Conservation (phyloP, 2,797 vertebrate species). For the Melanotaenia parkinsoni region DNA sequence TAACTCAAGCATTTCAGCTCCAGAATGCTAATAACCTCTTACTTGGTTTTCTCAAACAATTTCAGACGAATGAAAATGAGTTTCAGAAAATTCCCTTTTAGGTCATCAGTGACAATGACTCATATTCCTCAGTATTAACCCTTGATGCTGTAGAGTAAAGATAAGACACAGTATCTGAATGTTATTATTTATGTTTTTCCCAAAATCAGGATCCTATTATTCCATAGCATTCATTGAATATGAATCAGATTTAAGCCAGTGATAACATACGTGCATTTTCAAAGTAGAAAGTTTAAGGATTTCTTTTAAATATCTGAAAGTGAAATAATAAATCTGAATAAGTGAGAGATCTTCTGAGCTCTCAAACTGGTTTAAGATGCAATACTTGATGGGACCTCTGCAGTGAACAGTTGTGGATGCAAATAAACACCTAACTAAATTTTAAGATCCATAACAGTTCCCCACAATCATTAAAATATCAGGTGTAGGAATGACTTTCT, state of each 20-base stretch:
- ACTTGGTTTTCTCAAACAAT: slow-evolving; percentile 66
- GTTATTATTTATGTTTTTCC: slow-evolving; percentile 19
- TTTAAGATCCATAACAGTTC: not conserved
- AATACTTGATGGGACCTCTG: not conserved
- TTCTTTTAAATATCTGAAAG: not conserved
- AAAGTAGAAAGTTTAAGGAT: too few relatives aligned
- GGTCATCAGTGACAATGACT: slow-evolving; percentile 42
- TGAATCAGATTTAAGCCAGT: slow-evolving; percentile 20
- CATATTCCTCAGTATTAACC: slow-evolving; percentile 36
- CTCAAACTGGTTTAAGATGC: not conserved
- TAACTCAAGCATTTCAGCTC: slow-evolving; percentile 75
- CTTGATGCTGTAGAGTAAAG: slow-evolving; percentile 29
- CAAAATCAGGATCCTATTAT: slow-evolving; percentile 16
- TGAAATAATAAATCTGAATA: not conserved
- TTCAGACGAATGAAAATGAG: slow-evolving; percentile 71
- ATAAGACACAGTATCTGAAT: slow-evolving; percentile 36
- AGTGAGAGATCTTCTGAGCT: not conserved
- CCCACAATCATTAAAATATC: not conserved
- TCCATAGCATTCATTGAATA: slow-evolving; percentile 4
- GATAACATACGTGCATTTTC: not conserved
- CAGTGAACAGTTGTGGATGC: not conserved
- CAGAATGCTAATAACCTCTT: slow-evolving; percentile 79
- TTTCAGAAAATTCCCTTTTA: slow-evolving; percentile 72
- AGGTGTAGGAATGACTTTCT: not conserved
- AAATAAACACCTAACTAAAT: not conserved